phyloP scores from a whole-genome alignment of 2,888 invertebrate species.

The Epirrhoe alternata region DNA sequence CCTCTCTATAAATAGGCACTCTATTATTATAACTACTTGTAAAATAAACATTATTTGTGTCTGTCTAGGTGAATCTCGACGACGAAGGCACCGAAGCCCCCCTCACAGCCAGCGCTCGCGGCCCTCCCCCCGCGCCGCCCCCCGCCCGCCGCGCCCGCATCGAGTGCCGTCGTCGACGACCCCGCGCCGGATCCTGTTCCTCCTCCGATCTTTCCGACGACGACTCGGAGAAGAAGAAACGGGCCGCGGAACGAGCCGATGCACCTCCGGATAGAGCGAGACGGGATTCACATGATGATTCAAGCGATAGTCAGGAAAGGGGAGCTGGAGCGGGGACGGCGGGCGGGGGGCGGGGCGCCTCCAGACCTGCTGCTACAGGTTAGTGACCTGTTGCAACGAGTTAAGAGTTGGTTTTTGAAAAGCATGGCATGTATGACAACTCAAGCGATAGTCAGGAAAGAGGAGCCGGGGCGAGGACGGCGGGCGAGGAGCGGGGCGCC shows the following conservation, averaged over 20 bases:
- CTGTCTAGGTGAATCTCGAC: conserved; percentile 61
- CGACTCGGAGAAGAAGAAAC: conserved; percentile 93
- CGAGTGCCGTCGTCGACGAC: conserved; percentile 70
- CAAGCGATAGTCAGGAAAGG: conserved; percentile 93
- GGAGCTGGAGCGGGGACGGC: conserved; percentile 84
- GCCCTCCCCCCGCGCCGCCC: conserved; percentile 65
- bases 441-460: too few relatives aligned
- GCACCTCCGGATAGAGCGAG: conserved; percentile 87
- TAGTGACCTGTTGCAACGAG: not conserved
- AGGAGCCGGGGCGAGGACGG: too few relatives aligned
- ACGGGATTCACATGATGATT: conserved; percentile 93
- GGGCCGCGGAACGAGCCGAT: conserved; percentile 88
- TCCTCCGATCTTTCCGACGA: conserved; percentile 98
- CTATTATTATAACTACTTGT: too few relatives aligned
- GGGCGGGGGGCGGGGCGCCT: conserved; percentile 43
- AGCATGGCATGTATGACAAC: too few relatives aligned
- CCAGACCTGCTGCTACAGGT: conserved; percentile 23
- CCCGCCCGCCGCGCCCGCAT: conserved; percentile 69
- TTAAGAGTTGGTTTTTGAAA: too few relatives aligned
- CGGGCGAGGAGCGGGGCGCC: too few relatives aligned
- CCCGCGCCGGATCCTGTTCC: conserved; percentile 91
- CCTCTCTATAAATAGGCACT: too few relatives aligned
- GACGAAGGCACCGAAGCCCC: conserved; percentile 56
- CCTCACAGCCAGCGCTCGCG: conserved; percentile 40
- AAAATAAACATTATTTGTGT: not conserved